phyloP scores from a whole-genome alignment of 1,140 invertebrate species.

The Chelonus insularis region DNA sequence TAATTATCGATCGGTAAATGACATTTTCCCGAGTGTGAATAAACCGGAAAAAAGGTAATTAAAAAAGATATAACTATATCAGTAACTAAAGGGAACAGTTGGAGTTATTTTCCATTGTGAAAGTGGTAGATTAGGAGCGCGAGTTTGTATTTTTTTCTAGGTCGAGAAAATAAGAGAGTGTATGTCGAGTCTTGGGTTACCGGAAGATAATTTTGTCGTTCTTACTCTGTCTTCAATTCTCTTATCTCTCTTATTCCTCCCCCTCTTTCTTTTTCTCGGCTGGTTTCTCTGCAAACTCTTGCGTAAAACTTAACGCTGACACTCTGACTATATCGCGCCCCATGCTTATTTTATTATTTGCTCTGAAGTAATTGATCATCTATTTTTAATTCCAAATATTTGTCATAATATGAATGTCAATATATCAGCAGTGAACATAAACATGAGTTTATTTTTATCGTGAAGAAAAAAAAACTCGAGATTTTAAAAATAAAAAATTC shows the following conservation, averaged over 20 bases:
- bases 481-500: too few species aligned
- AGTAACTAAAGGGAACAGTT: not conserved
- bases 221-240: not conserved
- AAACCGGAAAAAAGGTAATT: not conserved
- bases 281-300: not conserved
- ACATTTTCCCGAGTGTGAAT: not conserved
- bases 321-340: constrained; percentile 3
- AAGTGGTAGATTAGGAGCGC: constrained; percentile 9
- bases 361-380: constrained; percentile 17
- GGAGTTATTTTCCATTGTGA: constrained; percentile 21
- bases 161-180: constrained; percentile 17
- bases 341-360: not conserved
- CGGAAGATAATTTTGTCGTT: constrained; percentile 23
- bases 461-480: too few species aligned
- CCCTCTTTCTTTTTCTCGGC: not conserved
- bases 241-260: constrained; percentile 5
- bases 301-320: constrained; percentile 19
- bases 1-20: not conserved
- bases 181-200: constrained; percentile 2
- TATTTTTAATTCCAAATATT: too few species aligned
- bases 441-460: too few species aligned
- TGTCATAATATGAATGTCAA: constrained; percentile 1
- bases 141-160: constrained; percentile 9
- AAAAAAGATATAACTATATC: not conserved
- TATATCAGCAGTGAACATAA: not conserved